phyloP scores from a whole-genome alignment of 2,797 vertebrate species.

The Triplophysa bombifrons region DNA sequence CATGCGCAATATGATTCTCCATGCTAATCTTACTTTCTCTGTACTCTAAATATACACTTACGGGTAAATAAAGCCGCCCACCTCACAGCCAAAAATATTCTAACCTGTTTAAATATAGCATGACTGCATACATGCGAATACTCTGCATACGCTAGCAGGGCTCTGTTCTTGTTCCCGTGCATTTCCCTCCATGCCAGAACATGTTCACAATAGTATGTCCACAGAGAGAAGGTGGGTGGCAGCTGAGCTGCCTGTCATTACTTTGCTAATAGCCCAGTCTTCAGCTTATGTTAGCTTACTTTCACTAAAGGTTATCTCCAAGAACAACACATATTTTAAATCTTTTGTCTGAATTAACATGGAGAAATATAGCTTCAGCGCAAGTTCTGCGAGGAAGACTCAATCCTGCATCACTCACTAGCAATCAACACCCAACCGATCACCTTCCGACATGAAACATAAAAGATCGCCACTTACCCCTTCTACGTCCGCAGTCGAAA shows the following conservation, averaged over 20 bases:
- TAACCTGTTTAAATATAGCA: conserved; percentile 71
- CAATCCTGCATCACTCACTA: too few species aligned
- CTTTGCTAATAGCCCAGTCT: conserved; percentile 27
- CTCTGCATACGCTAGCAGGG: conserved; percentile 56
- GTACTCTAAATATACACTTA: conserved; percentile 42
- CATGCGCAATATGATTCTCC: conserved; percentile 46
- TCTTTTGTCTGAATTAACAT: background rate
- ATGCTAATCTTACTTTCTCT: conserved; percentile 36
- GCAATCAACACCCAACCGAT: too few species aligned
- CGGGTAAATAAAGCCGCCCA: conserved; percentile 43
- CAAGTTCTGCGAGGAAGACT: too few species aligned
- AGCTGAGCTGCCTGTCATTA: conserved; percentile 46
- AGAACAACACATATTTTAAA: background rate
- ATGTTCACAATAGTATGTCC: conserved; percentile 22
- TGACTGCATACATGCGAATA: conserved; percentile 64
- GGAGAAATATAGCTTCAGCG: too few species aligned
- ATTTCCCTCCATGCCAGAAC: conserved; percentile 23
- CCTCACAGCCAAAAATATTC: conserved; percentile 55
- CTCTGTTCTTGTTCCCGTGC: conserved; percentile 70
- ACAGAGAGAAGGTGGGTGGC: conserved; percentile 24
- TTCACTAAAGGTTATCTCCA: background rate
- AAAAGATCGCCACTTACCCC: too few species aligned
- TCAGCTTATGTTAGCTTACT: conserved; percentile 2
- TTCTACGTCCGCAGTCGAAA: too few species aligned
- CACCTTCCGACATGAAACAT: too few species aligned